Evolutionary conservation across 2,797 vertebrate genomes (phyloP), one percentile per base, ranked within the genome.

Genomic region (Sebastes flavidus): DNA sequence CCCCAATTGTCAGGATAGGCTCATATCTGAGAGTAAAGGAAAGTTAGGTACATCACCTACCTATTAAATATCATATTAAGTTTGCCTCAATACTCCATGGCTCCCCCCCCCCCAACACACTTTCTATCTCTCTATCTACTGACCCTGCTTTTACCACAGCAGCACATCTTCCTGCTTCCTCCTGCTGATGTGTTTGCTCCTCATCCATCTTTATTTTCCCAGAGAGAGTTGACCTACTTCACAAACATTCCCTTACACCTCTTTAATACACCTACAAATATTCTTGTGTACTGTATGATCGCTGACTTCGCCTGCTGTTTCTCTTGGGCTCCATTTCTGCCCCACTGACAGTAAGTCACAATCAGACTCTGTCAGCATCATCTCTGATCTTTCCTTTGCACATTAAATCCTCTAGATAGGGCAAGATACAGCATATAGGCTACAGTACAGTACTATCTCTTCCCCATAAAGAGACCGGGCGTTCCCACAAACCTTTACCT

Each of bases 141-240:
- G 32, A 29, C 14, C 32, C 29, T 11, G 27, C 54, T 14, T 67
- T 18, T 73, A 6, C 18, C 18, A 74, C 67, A 75, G 24, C 14
- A 49, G 24, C 14, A 54, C 29, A n/a, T 56, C 59, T 49, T 36
- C 1, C 42, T 60, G 72, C 32, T 55, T 72, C 60, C 34, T 85
- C 63, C 72, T 80, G 68, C 82, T 77, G 66, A 80, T 76, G 72
- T 24, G 7, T 83, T 78, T 80, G 49, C 70, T 71, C 46, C 54
- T 70, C 52, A 55, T 81, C 61, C 65, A 38, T 73, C 76, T 90
- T 86, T 75, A 85, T 83, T 81, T 79, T 65, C 77, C 88, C 85
- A 29, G 5, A 66, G 80, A 77, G 91, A 86, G 77, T 65, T 88
- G 85, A 72, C 89, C 89, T 85, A 90, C 65, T 89, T 92, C 27